Evolutionary conservation across 2,113 vertebrate species (phyloP), one percentile per base, ranked within the genome.

Genomic region (Ageneiosus marmoratus): DNA sequence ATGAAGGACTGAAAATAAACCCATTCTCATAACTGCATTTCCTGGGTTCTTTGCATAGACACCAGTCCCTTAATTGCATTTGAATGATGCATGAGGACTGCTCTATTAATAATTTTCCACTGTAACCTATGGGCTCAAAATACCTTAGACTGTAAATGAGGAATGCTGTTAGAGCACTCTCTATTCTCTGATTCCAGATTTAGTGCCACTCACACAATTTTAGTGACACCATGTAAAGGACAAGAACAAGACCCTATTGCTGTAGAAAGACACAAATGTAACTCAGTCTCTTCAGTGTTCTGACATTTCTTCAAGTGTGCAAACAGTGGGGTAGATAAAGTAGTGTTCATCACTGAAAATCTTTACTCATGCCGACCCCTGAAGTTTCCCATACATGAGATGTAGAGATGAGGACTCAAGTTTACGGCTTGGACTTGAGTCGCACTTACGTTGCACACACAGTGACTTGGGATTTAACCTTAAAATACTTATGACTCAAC

Each of bases 41-140:
- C 22, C 55, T 77, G 75, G 76, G 83, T 83, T 63, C 72, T 37
- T 86, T 90, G 67, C 60, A 77, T 81, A 82, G 85, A 89, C 84
- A 84, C 87, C 83, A 82, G 80, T 79, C 83, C 65, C 74, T 56
- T 89, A 85, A 90, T 89, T 87, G 79, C 88, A 80, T 87, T 78
- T 91, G 83, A 92, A 91, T 91, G 86, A 92, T 92, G 88, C 88
- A 93, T 89, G 89, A 89, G 87, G 77, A 69, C 27, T 46, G 75
- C 74, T 85, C 84, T 92, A 90, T 90, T 92, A 89, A 91, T 91
- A 89, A 83, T 83, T 81, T 10, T 41, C n/a, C 53, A 34, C 83
- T 62, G 56, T 78, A 85, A 83, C 86, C 67, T 80, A 41, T 80
- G 50, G 63, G 79, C 32, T 69, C 22, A 53, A 34, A 69, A 51